A percentile compares a stretch with the other conserved stretches of the same genome.
Evolutionary conservation across 2,113 vertebrate genomes (phyloP).

Genomic region (Oncorhynchus tshawytscha): DNA sequence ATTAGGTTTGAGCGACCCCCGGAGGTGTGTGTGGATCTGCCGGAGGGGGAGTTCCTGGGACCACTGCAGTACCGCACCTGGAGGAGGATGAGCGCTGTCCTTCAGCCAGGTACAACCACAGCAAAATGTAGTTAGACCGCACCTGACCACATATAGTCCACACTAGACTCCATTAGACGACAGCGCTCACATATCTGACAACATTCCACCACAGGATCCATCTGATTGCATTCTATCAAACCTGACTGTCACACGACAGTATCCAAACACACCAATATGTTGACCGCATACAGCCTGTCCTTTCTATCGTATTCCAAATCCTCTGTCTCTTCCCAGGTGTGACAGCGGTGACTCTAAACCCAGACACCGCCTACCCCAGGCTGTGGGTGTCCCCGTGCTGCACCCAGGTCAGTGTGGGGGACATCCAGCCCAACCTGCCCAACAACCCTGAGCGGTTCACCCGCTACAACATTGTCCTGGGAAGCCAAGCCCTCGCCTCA

Average conservation of each 20-base stretch:
- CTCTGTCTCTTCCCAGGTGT: conserved; percentile 41
- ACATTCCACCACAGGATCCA: background rate
- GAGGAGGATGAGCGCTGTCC: conserved; percentile 67
- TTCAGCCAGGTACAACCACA: conserved; percentile 59
- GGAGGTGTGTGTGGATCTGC: conserved; percentile 53
- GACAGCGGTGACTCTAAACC: conserved; percentile 71
- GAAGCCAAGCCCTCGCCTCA: conserved; percentile 58
- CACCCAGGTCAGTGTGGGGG: conserved; percentile 74
- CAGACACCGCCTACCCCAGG: conserved; percentile 80
- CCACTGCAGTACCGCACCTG: conserved; percentile 70
- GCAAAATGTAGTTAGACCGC: background rate
- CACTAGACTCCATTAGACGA: background rate
- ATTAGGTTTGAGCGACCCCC: conserved; percentile 57
- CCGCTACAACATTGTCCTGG: conserved; percentile 80
- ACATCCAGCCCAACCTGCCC: conserved; percentile 63
- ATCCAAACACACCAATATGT: background rate
- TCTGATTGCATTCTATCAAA: background rate
- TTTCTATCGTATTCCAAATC: background rate
- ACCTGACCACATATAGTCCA: no score
- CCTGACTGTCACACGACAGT: background rate
- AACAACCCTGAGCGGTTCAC: conserved; percentile 76
- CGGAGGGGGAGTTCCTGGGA: conserved; percentile 64
- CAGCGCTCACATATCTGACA: background rate
- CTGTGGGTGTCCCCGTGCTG: conserved; percentile 75
- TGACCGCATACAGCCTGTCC: conserved; percentile 1